Evolutionary conservation across 2,888 invertebrate genomes (phyloP), one percentile per base, ranked within the genome.

Genomic region (Meganola albula): DNA sequence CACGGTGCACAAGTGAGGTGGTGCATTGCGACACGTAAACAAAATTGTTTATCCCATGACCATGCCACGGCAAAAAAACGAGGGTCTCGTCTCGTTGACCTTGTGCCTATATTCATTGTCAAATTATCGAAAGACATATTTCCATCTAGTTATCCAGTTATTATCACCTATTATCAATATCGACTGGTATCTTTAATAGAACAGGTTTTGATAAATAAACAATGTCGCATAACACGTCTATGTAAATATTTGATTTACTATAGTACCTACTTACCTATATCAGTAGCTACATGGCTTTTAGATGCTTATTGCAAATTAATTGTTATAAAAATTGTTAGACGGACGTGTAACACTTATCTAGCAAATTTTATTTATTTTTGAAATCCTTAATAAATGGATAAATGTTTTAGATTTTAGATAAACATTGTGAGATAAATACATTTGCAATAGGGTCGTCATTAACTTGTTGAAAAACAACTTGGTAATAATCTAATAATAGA

Each of bases 21-120:
- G 58, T 64, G 72, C 69, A 75, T 49, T 76, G 72, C 73, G 70
- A 58, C 63, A 47, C 54, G 60, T 74, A 66, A 69, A 74, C 69
- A 69, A 63, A 57, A 40, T 53, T 56, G 48, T 56, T 52, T 40
- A 30, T 37, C 37, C 41, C 33, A 23, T 31, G 20, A 2, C 27
- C 25, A 27, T n/a, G n/a, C n/a, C n/a, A n/a, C n/a, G n/a, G n/a
- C n/a, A n/a, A n/a, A n/a, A n/a, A n/a, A n/a, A n/a, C 31, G 20
- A 32, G 20, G 26, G 25, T 21, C 7, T 8, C 11, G 25, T 7
- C 21, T 24, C 35, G 35, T 24, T 20, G 36, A 34, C 31, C 37
- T 9, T 31, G n/a, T 20, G n/a, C 8, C 8, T 7, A 20, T 7
- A 34, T 26, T 31, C 12, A 13, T 13, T 23, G 4, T 21, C 24